Conservation (phyloP, 2,888 invertebrate genomes). For the Microplitis deprimator region DNA sequence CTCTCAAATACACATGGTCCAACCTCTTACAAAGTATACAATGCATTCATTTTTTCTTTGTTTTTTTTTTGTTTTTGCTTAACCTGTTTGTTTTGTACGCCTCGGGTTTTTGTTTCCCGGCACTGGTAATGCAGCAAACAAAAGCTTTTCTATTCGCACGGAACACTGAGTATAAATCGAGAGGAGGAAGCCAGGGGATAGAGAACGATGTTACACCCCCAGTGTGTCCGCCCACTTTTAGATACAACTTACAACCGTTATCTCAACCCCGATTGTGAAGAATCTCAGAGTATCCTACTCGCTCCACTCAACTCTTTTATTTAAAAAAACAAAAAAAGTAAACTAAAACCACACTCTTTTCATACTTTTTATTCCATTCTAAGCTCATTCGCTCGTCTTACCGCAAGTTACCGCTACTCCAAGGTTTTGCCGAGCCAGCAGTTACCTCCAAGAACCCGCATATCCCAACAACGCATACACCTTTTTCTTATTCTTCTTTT, state of each 20-base stretch:
- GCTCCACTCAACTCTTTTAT: constrained; percentile 29
- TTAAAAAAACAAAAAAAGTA: background rate
- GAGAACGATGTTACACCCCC: constrained; percentile 22
- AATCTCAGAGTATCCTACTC: constrained; percentile 28
- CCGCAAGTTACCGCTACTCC: constrained; percentile 19
- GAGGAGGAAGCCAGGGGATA: background rate
- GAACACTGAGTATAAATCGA: constrained; percentile 37
- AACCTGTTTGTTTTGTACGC: constrained; percentile 29
- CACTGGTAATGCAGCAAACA: constrained; percentile 24
- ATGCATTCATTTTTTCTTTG: constrained; percentile 14
- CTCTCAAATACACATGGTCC: constrained; percentile 25
- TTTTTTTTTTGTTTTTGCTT: constrained; percentile 36
- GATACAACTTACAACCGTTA: constrained; percentile 31
- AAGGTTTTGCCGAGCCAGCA: constrained; percentile 43
- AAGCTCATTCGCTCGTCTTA: constrained; percentile 23
- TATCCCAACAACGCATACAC: constrained; percentile 33
- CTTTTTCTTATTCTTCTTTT: constrained; percentile 31
- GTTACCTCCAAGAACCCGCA: constrained; percentile 34
- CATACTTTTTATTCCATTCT: constrained; percentile 12
- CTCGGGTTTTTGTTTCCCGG: constrained; percentile 11
- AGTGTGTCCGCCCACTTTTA: constrained; percentile 27
- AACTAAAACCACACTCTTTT: constrained; percentile 19
- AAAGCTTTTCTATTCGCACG: constrained; percentile 31
- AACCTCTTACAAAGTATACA: constrained; percentile 16
- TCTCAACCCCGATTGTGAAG: constrained; percentile 24